phyloP scores from a whole-genome alignment of 2,797 vertebrate species.

The Sebastes steindachneri region DNA sequence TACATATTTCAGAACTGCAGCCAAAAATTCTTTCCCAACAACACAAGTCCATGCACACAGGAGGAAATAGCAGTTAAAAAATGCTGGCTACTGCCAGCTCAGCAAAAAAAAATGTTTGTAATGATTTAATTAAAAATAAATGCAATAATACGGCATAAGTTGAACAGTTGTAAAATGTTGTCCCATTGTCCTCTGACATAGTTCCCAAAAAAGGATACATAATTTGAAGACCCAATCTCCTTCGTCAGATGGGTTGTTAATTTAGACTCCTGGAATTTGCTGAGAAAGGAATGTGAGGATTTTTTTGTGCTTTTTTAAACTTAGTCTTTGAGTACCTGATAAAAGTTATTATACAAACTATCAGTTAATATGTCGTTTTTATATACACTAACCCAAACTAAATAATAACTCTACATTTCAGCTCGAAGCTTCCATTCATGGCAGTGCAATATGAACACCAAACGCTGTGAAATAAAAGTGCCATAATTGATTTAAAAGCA shows the following conservation, averaged over 20 bases:
- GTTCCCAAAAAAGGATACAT: too few species aligned
- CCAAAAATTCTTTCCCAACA: not conserved
- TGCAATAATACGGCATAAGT: too few species aligned
- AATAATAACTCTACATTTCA: not conserved
- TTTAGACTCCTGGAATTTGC: too few species aligned
- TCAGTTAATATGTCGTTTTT: not conserved
- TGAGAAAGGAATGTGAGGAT: too few species aligned
- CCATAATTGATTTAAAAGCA: not conserved
- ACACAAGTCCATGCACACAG: too few species aligned
- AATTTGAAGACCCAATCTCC: too few species aligned
- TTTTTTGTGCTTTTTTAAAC: not conserved
- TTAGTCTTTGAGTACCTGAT: not conserved
- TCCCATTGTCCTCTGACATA: too few species aligned
- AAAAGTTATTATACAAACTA: not conserved
- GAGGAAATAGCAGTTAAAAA: not conserved
- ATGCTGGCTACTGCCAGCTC: not conserved
- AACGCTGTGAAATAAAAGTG: not conserved
- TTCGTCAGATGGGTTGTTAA: too few species aligned
- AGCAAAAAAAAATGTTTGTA: not conserved
- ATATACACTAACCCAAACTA: not conserved
- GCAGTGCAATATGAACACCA: not conserved
- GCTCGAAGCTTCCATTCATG: not conserved
- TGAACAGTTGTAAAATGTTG: too few species aligned
- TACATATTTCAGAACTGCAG: not conserved
- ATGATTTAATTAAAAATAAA: too few species aligned